Conservation (phyloP, 1,140 invertebrate species). For the Paraescarpia echinospica region DNA sequence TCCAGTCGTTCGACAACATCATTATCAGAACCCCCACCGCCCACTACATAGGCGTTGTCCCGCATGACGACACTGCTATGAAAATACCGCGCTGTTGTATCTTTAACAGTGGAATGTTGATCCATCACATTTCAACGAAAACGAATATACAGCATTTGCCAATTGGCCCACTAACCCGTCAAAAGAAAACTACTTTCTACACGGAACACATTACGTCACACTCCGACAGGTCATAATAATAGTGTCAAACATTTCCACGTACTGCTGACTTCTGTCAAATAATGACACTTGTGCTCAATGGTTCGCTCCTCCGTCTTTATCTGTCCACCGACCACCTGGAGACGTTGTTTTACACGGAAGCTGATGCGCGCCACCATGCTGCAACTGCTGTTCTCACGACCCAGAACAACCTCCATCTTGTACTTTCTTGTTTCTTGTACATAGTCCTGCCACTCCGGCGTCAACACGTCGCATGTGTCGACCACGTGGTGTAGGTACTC, state of each 20-base stretch:
- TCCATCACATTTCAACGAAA: too few relatives aligned
- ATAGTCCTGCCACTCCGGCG: background rate
- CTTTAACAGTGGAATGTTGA: too few relatives aligned
- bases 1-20: too few relatives aligned
- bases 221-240: too few relatives aligned
- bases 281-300: background rate
- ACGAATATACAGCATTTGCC: too few relatives aligned
- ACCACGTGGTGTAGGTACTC: background rate
- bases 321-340: background rate
- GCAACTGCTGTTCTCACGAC: background rate
- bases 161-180: too few relatives aligned
- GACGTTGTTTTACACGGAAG: background rate
- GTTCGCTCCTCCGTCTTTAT: background rate
- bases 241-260: background rate
- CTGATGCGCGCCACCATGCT: background rate
- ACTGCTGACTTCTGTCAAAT: background rate
- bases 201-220: too few relatives aligned
- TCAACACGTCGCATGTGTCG: background rate
- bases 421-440: background rate
- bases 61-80: too few relatives aligned
- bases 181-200: too few relatives aligned
- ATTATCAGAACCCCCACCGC: too few relatives aligned
- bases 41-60: too few relatives aligned
- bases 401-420: background rate
- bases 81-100: too few relatives aligned